Percentiles rank a stretch among this genome's conserved stretches.
Conservation (phyloP, 2,888 invertebrate species). For the Dicranocentrus wangi region DNA sequence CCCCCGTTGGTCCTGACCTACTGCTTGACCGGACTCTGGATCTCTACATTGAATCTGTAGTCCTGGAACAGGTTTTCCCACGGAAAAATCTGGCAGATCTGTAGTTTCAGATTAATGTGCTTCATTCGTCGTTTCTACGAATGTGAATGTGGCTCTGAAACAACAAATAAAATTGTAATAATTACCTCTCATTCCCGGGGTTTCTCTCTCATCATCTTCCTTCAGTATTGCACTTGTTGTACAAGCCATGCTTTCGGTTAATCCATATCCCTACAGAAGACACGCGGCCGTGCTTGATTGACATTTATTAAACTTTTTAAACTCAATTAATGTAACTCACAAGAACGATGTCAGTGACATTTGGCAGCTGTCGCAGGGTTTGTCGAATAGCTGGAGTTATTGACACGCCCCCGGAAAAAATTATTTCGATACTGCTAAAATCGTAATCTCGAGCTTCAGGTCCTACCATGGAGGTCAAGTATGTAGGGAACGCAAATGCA, state of each 20-base stretch:
- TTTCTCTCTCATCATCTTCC: conserved; percentile 9
- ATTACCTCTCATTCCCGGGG: conserved; percentile 15
- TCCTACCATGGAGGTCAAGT: conserved; percentile 40
- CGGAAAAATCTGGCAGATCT: conserved; percentile 47
- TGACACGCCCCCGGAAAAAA: conserved; percentile 43
- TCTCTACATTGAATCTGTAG: conserved; percentile 47
- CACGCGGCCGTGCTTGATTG: background rate
- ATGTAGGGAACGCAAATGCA: conserved; percentile 53
- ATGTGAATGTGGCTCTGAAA: no score
- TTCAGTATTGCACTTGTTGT: conserved; percentile 15
- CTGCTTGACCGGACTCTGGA: conserved; percentile 30
- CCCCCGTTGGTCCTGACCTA: conserved; percentile 47
- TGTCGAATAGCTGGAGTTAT: conserved; percentile 37
- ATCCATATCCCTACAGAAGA: conserved; percentile 15
- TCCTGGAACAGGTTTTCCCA: conserved; percentile 55
- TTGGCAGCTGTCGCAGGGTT: conserved; percentile 21
- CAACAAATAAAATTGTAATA: no score
- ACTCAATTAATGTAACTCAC: background rate
- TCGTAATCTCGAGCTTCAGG: conserved; percentile 41
- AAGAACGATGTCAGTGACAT: conserved; percentile 38
- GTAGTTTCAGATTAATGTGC: background rate
- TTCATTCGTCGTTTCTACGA: background rate
- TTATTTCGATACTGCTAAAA: conserved; percentile 47
- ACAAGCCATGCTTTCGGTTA: conserved; percentile 23
- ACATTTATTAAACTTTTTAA: background rate